These are phyloP conservation scores for Coreius guichenoti DNA, from an alignment of 2,797 vertebrate genomes.

Conservation along the genomic window DNA sequence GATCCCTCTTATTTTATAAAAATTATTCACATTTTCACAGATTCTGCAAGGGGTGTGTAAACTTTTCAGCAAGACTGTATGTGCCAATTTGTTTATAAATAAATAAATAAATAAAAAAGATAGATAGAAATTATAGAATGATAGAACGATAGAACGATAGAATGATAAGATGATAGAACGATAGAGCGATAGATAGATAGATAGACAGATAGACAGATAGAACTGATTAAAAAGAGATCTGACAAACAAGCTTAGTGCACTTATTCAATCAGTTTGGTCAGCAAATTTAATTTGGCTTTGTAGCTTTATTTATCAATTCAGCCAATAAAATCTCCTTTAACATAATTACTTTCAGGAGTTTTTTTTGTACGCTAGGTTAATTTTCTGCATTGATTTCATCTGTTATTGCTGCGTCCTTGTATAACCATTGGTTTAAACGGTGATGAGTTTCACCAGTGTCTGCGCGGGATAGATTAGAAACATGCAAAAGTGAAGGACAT, in stretches of 20 bases:
- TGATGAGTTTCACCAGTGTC: not conserved
- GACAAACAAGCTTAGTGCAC: not conserved
- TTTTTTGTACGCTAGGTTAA: not conserved
- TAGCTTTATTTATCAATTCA: slow-evolving; percentile 9
- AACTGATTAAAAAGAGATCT: no score
- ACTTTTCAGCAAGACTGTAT: no score
- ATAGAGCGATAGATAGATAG: no score
- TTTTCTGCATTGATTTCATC: not conserved
- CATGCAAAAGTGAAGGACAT: not conserved
- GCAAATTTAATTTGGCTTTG: not conserved
- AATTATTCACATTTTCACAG: no score
- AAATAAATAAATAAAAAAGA: no score
- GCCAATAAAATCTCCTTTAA: not conserved
- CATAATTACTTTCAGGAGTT: not conserved
- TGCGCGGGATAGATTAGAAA: not conserved
- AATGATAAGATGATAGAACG: no score
- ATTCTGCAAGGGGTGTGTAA: no score
- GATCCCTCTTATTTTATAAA: no score
- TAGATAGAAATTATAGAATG: no score
- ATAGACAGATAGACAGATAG: no score
- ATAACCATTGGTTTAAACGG: not conserved
- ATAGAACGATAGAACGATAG: no score
- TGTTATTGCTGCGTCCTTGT: not conserved
- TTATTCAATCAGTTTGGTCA: not conserved
- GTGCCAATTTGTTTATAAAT: no score